Percentiles rank a stretch among this genome's conserved stretches.
These are phyloP conservation scores for Etia nguti DNA, from an alignment of 2,113 vertebrate genomes.

Conservation along the genomic window DNA sequence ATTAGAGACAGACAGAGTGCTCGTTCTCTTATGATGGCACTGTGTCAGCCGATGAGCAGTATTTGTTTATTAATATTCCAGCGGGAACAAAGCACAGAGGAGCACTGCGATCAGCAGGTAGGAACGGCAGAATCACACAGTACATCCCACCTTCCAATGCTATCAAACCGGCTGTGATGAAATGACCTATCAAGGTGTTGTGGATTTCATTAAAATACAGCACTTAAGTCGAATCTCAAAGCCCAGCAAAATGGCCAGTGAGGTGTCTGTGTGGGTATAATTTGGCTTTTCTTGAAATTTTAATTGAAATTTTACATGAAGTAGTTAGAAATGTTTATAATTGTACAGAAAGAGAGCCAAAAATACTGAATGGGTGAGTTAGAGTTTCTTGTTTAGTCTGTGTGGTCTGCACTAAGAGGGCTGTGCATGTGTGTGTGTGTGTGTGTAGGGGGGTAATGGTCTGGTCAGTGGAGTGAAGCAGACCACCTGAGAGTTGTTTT, in stretches of 20 bases:
- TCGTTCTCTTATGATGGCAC: conserved; percentile 3
- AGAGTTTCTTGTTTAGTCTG: conserved; percentile 57
- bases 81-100: conserved; percentile 17
- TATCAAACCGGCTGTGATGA: conserved; percentile 50
- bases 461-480: conserved; percentile 72
- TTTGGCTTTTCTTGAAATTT: not conserved
- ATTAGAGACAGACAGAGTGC: conserved; percentile 35
- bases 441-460: conserved; percentile 63
- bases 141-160: not conserved
- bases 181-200: conserved; percentile 34
- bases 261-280: not conserved
- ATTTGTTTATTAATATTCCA: conserved; percentile 38
- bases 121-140: conserved; percentile 1
- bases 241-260: not conserved
- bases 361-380: conserved; percentile 17
- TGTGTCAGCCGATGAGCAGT: conserved; percentile 13
- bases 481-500: conserved; percentile 82
- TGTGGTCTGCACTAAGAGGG: conserved; percentile 55
- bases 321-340: conserved; percentile 50
- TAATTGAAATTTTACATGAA: conserved; percentile 7
- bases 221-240: not conserved
- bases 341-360: not conserved
- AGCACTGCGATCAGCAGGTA: conserved; percentile 19
- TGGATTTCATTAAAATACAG: not conserved
- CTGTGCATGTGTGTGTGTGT: conserved; percentile 7